phyloP scores from a whole-genome alignment of 2,888 invertebrate genomes.

The Cyclophora albipunctata region DNA sequence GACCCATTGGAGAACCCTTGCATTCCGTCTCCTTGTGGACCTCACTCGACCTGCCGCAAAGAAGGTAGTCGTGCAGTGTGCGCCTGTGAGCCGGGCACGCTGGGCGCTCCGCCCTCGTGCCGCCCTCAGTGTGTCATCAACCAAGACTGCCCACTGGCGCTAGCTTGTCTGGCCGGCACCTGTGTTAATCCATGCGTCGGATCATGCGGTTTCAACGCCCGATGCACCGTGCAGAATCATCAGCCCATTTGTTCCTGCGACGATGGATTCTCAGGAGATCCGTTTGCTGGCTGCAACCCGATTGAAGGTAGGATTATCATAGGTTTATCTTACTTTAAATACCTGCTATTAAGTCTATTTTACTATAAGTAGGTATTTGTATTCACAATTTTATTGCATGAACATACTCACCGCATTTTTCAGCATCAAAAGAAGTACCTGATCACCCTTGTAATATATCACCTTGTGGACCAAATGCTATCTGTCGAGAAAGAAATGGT shows the following conservation, averaged over 20 bases:
- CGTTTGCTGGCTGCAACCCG: constrained; percentile 82
- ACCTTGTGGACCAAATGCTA: constrained; percentile 86
- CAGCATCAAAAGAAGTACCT: constrained; percentile 75
- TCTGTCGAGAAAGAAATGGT: constrained; percentile 83
- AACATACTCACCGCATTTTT: constrained; percentile 30
- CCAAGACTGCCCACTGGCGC: constrained; percentile 83
- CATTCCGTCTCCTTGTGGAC: constrained; percentile 81
- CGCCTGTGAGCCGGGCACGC: constrained; percentile 81
- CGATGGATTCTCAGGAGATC: constrained; percentile 85
- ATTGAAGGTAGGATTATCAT: constrained; percentile 66
- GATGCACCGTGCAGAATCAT: constrained; percentile 84
- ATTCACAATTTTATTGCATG: not conserved
- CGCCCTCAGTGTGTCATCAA: constrained; percentile 86
- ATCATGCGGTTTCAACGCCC: constrained; percentile 84
- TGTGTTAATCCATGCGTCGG: constrained; percentile 86
- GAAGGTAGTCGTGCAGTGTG: constrained; percentile 81
- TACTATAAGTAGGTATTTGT: not conserved
- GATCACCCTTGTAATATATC: constrained; percentile 85
- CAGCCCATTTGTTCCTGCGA: constrained; percentile 84
- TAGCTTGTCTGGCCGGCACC: constrained; percentile 82
- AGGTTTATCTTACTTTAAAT: not conserved
- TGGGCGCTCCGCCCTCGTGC: constrained; percentile 87
- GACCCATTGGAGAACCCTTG: constrained; percentile 60
- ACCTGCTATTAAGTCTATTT: no score
- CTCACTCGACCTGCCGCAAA: constrained; percentile 77